A percentile compares a stretch with the other conserved stretches of the same genome.
Conservation (phyloP, 1,140 invertebrate species). For the Heterodera schachtii region DNA sequence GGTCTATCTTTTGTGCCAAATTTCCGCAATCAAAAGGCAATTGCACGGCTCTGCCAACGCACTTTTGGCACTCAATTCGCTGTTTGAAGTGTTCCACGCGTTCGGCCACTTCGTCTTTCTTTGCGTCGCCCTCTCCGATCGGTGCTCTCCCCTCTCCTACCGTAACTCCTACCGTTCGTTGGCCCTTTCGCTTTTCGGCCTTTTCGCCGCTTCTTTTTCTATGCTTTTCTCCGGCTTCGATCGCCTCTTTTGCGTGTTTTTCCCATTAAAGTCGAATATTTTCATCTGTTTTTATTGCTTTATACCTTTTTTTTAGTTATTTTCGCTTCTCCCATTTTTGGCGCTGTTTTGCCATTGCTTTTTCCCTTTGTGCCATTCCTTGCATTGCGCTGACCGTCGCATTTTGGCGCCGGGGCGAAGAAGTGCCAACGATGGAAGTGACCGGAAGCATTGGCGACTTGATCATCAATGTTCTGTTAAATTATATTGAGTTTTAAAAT, state of each 20-base stretch:
- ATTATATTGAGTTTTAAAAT: too few relatives aligned
- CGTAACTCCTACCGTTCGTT: not conserved
- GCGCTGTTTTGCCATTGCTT: not conserved
- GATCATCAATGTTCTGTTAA: not conserved
- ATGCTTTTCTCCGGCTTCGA: conserved; percentile 7
- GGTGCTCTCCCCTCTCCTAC: not conserved
- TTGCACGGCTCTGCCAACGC: conserved; percentile 2
- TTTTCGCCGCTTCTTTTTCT: not conserved
- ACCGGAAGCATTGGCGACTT: not conserved
- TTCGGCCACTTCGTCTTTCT: not conserved
- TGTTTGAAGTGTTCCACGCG: not conserved
- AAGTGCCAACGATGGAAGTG: not conserved
- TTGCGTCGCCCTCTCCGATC: not conserved
- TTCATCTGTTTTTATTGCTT: not conserved
- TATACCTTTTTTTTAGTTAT: not conserved
- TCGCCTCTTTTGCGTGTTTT: not conserved
- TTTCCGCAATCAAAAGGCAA: not conserved
- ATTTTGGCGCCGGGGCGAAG: not conserved
- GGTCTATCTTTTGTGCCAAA: not conserved
- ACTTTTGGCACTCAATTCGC: conserved; percentile 4
- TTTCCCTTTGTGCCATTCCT: not conserved
- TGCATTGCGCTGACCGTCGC: not conserved
- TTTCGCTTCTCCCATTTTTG: not conserved
- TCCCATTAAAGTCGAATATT: not conserved
- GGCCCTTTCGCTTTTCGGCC: not conserved